Evolutionary conservation across 2,797 vertebrate species (phyloP).

Genomic region (Phalanger gymnotis): DNA sequence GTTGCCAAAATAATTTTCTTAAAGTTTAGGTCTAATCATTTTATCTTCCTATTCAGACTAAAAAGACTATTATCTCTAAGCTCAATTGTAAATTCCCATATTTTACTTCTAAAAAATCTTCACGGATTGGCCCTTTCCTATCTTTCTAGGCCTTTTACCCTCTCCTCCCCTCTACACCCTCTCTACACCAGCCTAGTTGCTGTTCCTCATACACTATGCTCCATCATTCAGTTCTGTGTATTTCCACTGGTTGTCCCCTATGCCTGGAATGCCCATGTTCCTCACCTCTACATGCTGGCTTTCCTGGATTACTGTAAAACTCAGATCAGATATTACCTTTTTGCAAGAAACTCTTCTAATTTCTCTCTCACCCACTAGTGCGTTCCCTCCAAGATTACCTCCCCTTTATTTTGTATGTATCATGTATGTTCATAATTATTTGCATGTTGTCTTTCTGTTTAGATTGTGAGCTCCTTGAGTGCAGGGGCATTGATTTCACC

Average conservation of each 20-base stretch:
- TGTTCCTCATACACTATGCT: neutral
- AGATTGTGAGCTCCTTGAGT: neutral
- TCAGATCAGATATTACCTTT: neutral
- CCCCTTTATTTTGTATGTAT: neutral
- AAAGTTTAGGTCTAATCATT: too few relatives aligned
- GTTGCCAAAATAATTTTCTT: neutral
- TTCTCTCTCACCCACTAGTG: neutral
- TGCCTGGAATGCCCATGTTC: neutral
- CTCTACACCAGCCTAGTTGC: neutral
- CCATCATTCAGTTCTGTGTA: neutral
- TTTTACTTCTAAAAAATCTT: neutral
- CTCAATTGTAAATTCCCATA: neutral
- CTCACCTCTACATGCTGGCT: neutral
- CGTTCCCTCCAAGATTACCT: neutral
- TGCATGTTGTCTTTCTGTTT: neutral
- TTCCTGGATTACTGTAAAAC: neutral
- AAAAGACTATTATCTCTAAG: neutral
- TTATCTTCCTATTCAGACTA: neutral
- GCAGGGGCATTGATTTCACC: neutral
- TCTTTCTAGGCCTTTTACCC: neutral
- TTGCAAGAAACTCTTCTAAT: neutral
- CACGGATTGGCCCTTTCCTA: neutral
- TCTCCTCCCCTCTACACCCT: neutral
- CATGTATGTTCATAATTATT: neutral
- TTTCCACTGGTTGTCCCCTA: neutral